phyloP scores from a whole-genome alignment of 2,888 invertebrate genomes.

The Pristionchus entomophagus region DNA sequence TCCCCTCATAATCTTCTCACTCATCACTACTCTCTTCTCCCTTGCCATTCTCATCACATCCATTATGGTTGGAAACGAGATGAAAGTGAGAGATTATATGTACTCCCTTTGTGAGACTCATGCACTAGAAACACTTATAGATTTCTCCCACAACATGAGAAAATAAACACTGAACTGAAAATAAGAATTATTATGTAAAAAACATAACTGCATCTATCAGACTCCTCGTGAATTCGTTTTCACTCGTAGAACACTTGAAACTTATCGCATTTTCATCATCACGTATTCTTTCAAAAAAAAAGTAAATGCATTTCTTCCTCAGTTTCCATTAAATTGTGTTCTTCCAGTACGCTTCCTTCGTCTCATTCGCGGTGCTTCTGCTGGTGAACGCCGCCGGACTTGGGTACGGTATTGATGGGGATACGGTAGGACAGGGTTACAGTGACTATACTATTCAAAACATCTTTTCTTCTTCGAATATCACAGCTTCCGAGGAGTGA shows the following conservation, averaged over 20 bases:
- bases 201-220: neutral
- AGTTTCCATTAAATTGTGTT: no score
- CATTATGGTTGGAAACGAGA: neutral
- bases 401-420: conserved; percentile 51
- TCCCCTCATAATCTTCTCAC: conserved; percentile 59
- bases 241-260: neutral
- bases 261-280: neutral
- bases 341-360: conserved; percentile 46
- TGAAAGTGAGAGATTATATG: neutral
- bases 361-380: conserved; percentile 52
- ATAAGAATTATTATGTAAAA: neutral
- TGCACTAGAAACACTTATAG: no score
- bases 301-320: no score
- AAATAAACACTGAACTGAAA: neutral
- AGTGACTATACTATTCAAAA: no score
- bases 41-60: conserved; percentile 26
- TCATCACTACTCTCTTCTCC: conserved; percentile 29
- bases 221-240: neutral
- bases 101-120: neutral
- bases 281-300: no score
- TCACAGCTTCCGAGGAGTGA: no score
- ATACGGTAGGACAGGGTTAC: no score
- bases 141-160: no score
- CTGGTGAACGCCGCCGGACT: conserved; percentile 54
- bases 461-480: no score